phyloP scores from a whole-genome alignment of 2,797 vertebrate species.

The Megaceryle alcyon region DNA sequence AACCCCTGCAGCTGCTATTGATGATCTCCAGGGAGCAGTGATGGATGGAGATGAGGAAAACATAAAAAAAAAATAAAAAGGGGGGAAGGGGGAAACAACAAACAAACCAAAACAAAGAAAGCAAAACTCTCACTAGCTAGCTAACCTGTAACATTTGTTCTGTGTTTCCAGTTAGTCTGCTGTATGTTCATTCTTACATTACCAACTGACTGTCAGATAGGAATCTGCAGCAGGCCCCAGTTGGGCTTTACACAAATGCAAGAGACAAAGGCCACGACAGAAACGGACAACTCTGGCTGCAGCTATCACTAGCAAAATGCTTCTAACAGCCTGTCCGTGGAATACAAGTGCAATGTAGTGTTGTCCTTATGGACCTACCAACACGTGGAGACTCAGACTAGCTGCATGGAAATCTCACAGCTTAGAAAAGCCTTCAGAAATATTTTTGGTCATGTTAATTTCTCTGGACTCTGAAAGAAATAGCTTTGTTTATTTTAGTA shows the following conservation, averaged over 20 bases:
- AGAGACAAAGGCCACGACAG: slow-evolving; percentile 28
- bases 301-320: neutral
- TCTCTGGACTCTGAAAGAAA: slow-evolving; percentile 9
- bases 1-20: neutral
- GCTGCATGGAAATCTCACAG: neutral
- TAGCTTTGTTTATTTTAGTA: slow-evolving; percentile 16
- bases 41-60: neutral
- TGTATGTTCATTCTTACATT: slow-evolving; percentile 22
- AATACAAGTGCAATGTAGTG: neutral
- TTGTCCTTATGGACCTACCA: slow-evolving; percentile 33
- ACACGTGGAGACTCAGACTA: slow-evolving; percentile 3
- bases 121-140: neutral
- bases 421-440: slow-evolving; percentile 29
- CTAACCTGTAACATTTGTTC: slow-evolving; percentile 63
- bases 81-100: neutral
- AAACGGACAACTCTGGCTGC: neutral
- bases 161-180: slow-evolving; percentile 57
- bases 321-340: neutral
- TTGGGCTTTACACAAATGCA: neutral
- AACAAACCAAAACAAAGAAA: neutral
- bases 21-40: neutral
- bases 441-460: slow-evolving; percentile 17
- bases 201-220: slow-evolving; percentile 12
- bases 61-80: neutral
- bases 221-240: neutral